These are phyloP conservation scores for Pectinophora gossypiella DNA, from an alignment of 1,140 invertebrate species.

Conservation along the genomic window DNA sequence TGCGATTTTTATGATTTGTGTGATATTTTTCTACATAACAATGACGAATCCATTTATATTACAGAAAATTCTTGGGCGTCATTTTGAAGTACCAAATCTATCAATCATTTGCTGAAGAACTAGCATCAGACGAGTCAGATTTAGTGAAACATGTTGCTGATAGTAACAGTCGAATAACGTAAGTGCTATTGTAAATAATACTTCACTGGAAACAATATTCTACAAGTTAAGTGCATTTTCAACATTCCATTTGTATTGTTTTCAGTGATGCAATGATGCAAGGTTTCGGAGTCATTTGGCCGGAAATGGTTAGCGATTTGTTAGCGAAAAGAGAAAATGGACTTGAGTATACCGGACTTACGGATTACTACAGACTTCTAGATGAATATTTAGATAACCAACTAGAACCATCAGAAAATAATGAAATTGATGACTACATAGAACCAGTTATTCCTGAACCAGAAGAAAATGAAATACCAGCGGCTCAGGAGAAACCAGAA, in stretches of 20 bases:
- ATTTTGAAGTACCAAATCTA: constrained; percentile 67
- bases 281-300: constrained; percentile 46
- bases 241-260: constrained; percentile 11
- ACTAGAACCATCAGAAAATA: constrained; percentile 43
- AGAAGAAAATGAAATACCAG: constrained; percentile 46
- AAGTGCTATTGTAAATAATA: constrained; percentile 22
- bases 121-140: constrained; percentile 55
- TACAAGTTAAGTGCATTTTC: neutral
- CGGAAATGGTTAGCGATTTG: constrained; percentile 55
- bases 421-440: constrained; percentile 40
- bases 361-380: constrained; percentile 58
- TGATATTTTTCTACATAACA: neutral
- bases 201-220: neutral
- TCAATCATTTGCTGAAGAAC: constrained; percentile 64
- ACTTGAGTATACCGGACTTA: constrained; percentile 54
- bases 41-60: constrained; percentile 19
- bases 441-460: constrained; percentile 29
- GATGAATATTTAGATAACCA: constrained; percentile 66
- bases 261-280: constrained; percentile 60
- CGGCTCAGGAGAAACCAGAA: constrained; percentile 10
- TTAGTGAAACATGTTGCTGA: constrained; percentile 46
- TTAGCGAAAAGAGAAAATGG: constrained; percentile 58
- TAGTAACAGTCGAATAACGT: constrained; percentile 53
- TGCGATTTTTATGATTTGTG: neutral
- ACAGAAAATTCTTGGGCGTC: constrained; percentile 60